phyloP scores from a whole-genome alignment of 2,113 vertebrate species.

The Cyphomyrus discorhynchus region DNA sequence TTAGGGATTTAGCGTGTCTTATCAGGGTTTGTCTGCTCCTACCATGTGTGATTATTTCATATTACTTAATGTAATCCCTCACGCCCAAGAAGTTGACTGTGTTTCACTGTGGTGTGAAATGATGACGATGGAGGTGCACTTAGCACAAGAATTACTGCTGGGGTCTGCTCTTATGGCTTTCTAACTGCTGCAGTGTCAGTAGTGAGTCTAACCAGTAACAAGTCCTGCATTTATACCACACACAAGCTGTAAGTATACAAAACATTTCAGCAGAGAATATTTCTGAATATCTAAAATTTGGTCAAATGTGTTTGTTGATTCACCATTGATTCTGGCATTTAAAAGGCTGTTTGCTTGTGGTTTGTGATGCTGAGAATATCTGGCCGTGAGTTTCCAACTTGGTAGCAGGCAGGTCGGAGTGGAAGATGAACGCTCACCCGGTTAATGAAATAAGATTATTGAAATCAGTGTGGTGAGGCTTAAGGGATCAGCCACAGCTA shows the following conservation, averaged over 20 bases:
- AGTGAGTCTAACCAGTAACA: not conserved
- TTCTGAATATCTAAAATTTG: not conserved
- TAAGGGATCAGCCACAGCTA: not conserved
- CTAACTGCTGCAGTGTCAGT: not conserved
- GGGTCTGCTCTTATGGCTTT: not conserved
- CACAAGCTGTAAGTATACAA: not conserved
- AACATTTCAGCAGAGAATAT: not conserved
- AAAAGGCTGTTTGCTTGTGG: not conserved
- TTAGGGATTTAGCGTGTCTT: not conserved
- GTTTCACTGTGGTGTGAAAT: not conserved
- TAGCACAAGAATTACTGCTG: not conserved
- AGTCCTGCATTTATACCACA: not conserved
- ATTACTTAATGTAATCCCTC: not conserved
- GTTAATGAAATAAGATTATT: not conserved
- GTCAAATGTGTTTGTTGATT: not conserved
- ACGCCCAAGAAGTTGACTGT: not conserved
- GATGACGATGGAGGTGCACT: not conserved
- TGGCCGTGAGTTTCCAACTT: not conserved
- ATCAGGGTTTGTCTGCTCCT: not conserved
- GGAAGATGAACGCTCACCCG: not conserved
- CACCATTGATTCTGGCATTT: not conserved
- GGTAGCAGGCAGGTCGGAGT: not conserved
- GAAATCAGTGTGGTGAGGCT: not conserved
- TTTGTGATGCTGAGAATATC: not conserved
- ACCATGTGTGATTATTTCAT: not conserved